Base-by-base conservation (phyloP, 2,113 vertebrate species). In the Ceuthmochares aereus region DNA sequence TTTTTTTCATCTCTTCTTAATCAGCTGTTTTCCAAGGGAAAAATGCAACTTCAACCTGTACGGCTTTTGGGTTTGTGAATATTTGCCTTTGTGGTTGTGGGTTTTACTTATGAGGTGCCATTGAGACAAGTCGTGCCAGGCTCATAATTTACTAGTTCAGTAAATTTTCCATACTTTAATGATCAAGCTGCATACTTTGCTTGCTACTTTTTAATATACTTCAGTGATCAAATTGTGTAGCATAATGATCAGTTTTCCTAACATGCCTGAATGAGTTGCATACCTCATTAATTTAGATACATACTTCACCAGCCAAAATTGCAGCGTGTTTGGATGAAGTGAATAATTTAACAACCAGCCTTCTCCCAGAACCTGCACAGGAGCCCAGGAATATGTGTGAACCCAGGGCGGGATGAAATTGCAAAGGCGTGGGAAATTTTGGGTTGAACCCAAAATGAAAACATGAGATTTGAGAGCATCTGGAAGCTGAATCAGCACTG, bases 171-270 rank as follows among this genome's bases (percentile, higher is more conserved):
- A 75, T 90, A 87, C 95, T 89, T 95, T 95, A 94, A 96, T 90
- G 95, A 96, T 93, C 93, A 96, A 90, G 83, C 76, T 90, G 83
- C 96, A 96, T 96, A 89, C 79, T 96, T 96, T 88, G 90, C 92
- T 95, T 81, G 93, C 96, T 96, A 94, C 76, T 93, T 96, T 96
- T 96, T 95, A 93, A 97, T 96, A 96, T 96, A 96, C 79, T 93
- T 96, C 96, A 94, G 85, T 94, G 95, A 94, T 96, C 92, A 96
- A 78, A 86, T 92, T 96, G 90, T 96, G 88, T 60, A 68, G 88
- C 3, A 0, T 92, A 96, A 96, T 83, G 90, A 96, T 96, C 76
- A 78, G 68, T 86, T 90, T 94, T 94, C 93, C 73, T 90, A 94
- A 81, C 8, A 43, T 89, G 96, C 90, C 83, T 90, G 90, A 90